Evolutionary conservation across 2,888 invertebrate species (phyloP).

Genomic region (Sycophila texana): DNA sequence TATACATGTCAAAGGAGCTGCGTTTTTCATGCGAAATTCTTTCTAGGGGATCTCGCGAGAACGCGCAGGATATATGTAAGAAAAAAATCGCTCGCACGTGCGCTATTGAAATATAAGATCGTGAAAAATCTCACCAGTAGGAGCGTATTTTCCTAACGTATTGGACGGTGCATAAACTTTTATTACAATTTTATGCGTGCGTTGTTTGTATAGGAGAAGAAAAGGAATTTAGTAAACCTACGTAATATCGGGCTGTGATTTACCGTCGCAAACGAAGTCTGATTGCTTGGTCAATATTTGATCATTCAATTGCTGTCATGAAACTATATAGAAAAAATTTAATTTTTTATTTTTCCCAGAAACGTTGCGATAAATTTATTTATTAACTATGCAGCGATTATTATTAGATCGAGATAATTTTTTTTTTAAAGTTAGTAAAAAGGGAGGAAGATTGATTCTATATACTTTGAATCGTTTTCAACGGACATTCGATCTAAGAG

Average conservation of each 20-base stretch:
- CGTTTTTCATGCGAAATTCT: background rate
- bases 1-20: constrained; percentile 2
- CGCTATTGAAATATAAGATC: background rate
- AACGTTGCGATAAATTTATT: too few relatives aligned
- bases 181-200: constrained; percentile 12
- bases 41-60: background rate
- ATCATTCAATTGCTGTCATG: too few relatives aligned
- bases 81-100: background rate
- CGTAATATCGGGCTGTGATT: background rate
- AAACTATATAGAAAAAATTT: too few relatives aligned
- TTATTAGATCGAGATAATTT: too few relatives aligned
- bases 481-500: too few relatives aligned
- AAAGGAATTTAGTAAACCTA: background rate
- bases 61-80: background rate
- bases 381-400: too few relatives aligned
- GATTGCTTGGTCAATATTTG: too few relatives aligned
- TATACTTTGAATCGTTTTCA: too few relatives aligned
- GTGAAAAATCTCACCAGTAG: background rate
- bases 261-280: too few relatives aligned
- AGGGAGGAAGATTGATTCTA: too few relatives aligned
- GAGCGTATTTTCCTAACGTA: background rate
- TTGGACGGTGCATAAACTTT: constrained; percentile 13
- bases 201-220: background rate
- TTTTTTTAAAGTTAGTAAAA: too few relatives aligned
- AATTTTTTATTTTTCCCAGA: too few relatives aligned